A percentile compares a stretch with the other conserved stretches of the same genome.
Conservation (phyloP, 2,888 invertebrate genomes). For the Euplexia lucipara region DNA sequence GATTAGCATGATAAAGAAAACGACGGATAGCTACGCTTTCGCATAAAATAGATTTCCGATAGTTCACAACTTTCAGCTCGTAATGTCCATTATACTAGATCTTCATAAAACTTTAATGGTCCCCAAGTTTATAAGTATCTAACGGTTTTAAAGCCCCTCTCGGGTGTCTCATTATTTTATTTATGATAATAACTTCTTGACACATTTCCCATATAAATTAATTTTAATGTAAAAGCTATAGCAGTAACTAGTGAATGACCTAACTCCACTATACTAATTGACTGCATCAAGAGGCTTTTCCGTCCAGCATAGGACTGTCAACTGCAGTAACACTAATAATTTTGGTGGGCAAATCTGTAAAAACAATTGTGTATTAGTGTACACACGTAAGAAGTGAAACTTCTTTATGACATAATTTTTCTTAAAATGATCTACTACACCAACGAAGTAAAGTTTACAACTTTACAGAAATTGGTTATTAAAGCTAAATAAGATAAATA, state of each 20-base stretch:
- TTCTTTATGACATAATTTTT: too few species aligned
- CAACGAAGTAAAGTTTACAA: too few species aligned
- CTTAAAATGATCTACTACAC: too few species aligned
- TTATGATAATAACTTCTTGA: conserved; percentile 19
- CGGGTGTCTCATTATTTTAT: conserved; percentile 23
- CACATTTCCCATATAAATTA: neutral
- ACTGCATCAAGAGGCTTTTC: neutral
- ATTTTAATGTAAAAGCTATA: neutral
- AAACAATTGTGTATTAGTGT: too few species aligned
- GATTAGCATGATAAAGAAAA: conserved; percentile 36
- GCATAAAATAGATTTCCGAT: conserved; percentile 45
- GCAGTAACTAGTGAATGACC: neutral
- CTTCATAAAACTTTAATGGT: conserved; percentile 58
- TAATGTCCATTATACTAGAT: conserved; percentile 54
- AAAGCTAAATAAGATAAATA: too few species aligned
- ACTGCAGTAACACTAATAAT: neutral
- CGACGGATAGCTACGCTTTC: conserved; percentile 19
- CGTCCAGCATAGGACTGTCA: neutral
- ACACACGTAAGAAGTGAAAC: too few species aligned
- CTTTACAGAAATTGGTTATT: too few species aligned
- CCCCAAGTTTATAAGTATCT: conserved; percentile 42
- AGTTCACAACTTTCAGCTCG: conserved; percentile 45
- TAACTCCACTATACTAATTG: neutral
- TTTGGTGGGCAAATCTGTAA: neutral
- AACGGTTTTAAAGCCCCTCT: conserved; percentile 28